Base-by-base conservation (phyloP, 2,888 invertebrate genomes). In the Calameuta idolon region DNA sequence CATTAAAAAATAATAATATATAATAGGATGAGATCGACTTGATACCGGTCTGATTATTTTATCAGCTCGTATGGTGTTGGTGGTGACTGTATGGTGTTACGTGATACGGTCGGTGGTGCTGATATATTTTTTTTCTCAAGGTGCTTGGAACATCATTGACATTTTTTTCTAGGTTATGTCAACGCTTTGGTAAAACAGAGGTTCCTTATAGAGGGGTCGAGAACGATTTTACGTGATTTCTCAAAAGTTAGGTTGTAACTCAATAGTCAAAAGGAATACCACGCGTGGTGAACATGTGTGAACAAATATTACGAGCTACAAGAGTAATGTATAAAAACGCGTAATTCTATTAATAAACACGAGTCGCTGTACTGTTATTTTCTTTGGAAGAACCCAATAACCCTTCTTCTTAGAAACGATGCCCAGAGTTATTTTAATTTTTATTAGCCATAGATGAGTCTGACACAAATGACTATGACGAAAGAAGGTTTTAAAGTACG, bases 241-340 rank as follows among this genome's bases (percentile, higher is more conserved):
- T 77, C 79, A 84, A 86, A 86, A 86, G 84, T 79, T 81, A 81
- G 80, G 81, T 77, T 78, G 83, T 87, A 87, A 86, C 87, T 87
- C 86, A 87, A 86, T 81, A 83, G 83, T 83, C 79, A 83, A 83
- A 82, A 83, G 82, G 80, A 79, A 77, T 77, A 82, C 80, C 83
- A 81, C 78, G 73, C 33, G 79, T 79, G 78, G 83, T 77, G 81
- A 84, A 87, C 87, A 87, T 80, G 84, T 87, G 87, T 84, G 87
- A 86, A 86, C 86, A 85, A 86, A 86, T 86, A 83, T 85, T 83
- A 40, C 74, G 75, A 68, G 82, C 79, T 76, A 79, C 81, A 79
- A 82, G 82, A 81, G 81, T 81, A 76, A 79, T 80, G 80, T 83
- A 77, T 81, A 83, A 81, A 81, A 84, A 84, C 83, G 82, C 82